Evolutionary conservation across 2,113 vertebrate species (phyloP).

Genomic region (Nyctereutes procyonoides): DNA sequence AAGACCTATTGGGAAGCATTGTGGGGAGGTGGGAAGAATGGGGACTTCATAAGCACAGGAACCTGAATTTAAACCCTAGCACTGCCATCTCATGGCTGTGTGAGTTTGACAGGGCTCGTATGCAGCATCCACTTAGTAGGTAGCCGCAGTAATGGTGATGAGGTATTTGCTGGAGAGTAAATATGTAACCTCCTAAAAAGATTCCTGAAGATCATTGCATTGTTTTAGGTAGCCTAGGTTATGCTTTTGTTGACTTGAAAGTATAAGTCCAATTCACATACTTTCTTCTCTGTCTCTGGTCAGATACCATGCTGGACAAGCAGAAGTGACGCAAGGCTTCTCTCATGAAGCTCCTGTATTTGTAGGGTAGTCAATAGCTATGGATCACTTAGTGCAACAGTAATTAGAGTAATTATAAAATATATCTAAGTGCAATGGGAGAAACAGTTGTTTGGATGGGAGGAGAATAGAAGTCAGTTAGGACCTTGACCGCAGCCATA

Average conservation of each 20-base stretch:
- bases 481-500: background rate
- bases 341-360: background rate
- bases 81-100: background rate
- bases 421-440: background rate
- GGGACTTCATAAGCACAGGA: background rate
- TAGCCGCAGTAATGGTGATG: background rate
- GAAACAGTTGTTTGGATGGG: conserved; percentile 3
- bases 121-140: too few relatives aligned
- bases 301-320: background rate
- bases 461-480: background rate
- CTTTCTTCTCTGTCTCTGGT: background rate
- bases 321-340: background rate
- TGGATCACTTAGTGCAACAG: background rate
- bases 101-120: background rate
- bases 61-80: background rate
- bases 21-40: background rate
- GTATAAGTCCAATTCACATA: background rate
- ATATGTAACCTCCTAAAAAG: background rate
- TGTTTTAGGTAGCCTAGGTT: background rate
- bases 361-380: background rate
- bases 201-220: background rate
- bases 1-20: background rate
- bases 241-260: background rate
- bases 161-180: background rate
- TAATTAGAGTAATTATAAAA: conserved; percentile 25